phyloP scores from a whole-genome alignment of 2,797 vertebrate species.

The Micropoecilia bifurca region DNA sequence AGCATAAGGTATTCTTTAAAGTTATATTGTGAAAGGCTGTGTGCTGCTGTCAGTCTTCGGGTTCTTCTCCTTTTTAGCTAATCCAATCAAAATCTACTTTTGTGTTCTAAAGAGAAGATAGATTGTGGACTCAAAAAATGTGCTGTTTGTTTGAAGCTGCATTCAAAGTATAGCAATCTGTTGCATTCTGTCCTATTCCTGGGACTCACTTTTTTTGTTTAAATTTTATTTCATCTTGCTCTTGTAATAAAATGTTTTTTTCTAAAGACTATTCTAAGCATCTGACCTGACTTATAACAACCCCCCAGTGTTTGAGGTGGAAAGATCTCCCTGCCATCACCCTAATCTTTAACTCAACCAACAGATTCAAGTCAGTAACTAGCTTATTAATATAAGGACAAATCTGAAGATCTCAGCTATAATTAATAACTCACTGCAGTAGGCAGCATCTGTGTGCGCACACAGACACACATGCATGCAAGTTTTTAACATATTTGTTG shows the following conservation, averaged over 20 bases:
- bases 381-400: neutral
- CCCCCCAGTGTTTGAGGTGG: too few species aligned
- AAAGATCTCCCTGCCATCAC: too few species aligned
- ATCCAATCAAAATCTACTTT: neutral
- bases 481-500: too few species aligned
- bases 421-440: neutral
- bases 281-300: neutral
- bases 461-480: neutral
- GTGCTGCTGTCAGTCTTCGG: neutral
- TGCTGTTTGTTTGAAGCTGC: neutral
- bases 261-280: neutral
- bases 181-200: neutral
- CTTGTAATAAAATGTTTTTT: neutral
- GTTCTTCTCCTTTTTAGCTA: neutral
- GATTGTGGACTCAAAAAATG: neutral
- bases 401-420: neutral
- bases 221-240: neutral
- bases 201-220: neutral
- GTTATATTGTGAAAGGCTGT: conserved; percentile 4
- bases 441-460: too few species aligned
- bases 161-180: neutral
- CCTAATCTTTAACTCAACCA: too few species aligned
- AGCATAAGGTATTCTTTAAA: conserved; percentile 37
- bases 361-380: too few species aligned
- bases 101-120: neutral